A percentile compares a stretch with the other conserved stretches of the same genome.
Evolutionary conservation across 2,888 invertebrate genomes (phyloP).

Genomic region (Mellilla xanthometata): DNA sequence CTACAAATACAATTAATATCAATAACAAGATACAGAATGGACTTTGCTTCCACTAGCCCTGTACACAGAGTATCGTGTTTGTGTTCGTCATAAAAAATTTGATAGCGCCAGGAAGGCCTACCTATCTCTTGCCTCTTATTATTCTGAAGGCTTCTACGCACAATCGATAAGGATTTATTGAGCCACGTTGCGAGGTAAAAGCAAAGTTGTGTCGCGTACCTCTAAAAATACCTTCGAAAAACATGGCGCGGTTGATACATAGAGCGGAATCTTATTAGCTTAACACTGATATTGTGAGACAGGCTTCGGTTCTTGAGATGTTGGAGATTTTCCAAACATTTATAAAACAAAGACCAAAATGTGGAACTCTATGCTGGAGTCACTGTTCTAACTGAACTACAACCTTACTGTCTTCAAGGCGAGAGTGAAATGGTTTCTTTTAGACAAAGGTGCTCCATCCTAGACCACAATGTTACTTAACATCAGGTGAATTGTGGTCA

Average conservation of each 20-base stretch:
- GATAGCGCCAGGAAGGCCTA: slow-evolving; percentile 36
- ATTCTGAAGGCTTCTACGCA: slow-evolving; percentile 29
- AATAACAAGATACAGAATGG: no score
- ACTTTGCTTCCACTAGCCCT: no score
- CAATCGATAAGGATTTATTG: slow-evolving; percentile 39
- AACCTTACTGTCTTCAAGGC: no score
- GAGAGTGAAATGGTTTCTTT: no score
- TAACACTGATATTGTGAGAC: slow-evolving; percentile 26
- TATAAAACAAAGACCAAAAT: no score
- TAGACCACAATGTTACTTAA: no score
- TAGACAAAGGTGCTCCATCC: no score
- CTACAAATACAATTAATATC: no score
- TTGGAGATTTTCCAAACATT: no score
- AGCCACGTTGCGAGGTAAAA: slow-evolving; percentile 32
- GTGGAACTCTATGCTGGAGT: no score
- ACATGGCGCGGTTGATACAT: slow-evolving; percentile 28
- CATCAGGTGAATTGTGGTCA: no score
- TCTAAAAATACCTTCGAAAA: slow-evolving; percentile 29
- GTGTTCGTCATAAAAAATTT: slow-evolving; percentile 41
- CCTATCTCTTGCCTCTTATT: slow-evolving; percentile 36
- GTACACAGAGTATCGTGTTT: slow-evolving; percentile 26
- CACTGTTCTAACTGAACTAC: no score
- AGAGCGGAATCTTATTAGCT: slow-evolving; percentile 29
- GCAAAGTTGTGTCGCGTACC: slow-evolving; percentile 37
- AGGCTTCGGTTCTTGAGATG: slow-evolving; percentile 6